These are phyloP conservation scores for Rhizomys pruinosus DNA, from an alignment of 2,113 vertebrate genomes.

Conservation along the genomic window DNA sequence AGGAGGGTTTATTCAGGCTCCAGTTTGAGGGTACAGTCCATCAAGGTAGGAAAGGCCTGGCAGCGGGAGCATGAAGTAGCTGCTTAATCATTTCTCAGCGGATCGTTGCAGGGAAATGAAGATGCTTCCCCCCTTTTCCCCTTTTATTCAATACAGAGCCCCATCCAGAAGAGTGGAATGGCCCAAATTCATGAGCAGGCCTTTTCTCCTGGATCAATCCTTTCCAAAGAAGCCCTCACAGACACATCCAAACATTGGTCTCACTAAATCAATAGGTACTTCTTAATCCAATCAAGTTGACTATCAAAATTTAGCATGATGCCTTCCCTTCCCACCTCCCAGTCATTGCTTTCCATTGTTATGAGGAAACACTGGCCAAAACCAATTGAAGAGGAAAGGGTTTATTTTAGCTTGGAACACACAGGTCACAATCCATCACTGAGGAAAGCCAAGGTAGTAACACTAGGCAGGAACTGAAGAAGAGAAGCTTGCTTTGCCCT, in stretches of 20 bases:
- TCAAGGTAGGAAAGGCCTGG: background rate
- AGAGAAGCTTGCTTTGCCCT: too few relatives aligned
- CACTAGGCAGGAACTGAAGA: too few relatives aligned
- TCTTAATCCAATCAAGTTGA: background rate
- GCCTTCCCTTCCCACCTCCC: background rate
- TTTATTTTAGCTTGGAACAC: too few relatives aligned
- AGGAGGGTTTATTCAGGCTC: too few relatives aligned
- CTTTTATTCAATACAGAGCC: background rate
- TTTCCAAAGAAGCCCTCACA: background rate
- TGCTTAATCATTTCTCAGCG: background rate
- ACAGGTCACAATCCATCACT: too few relatives aligned
- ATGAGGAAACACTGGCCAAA: too few relatives aligned
- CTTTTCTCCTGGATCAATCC: too few relatives aligned
- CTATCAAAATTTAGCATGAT: too few relatives aligned
- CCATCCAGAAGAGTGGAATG: background rate
- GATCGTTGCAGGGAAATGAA: background rate
- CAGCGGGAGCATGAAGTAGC: background rate
- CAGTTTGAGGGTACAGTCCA: background rate
- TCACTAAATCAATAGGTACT: background rate
- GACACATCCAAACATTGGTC: background rate
- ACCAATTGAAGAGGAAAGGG: too few relatives aligned
- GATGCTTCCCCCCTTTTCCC: background rate
- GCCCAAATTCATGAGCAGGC: background rate
- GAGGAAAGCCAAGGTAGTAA: too few relatives aligned
- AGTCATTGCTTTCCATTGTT: background rate